phyloP scores from a whole-genome alignment of 2,113 vertebrate genomes.

The Oreotrochilus melanogaster region DNA sequence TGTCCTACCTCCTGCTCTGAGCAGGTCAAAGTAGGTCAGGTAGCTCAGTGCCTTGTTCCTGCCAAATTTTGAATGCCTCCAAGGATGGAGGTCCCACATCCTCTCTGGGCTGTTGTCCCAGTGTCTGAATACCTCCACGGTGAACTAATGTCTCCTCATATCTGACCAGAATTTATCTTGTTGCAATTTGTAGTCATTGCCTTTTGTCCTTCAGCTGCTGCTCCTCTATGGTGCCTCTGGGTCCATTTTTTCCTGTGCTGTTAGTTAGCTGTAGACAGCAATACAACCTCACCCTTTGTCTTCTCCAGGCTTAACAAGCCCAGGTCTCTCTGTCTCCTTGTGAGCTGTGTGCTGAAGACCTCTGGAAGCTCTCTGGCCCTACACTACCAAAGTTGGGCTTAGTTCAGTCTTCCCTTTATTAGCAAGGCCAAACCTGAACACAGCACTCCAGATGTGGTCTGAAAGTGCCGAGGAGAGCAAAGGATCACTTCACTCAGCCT shows the following conservation, averaged over 20 bases:
- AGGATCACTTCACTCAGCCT: background rate
- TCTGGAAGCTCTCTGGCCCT: background rate
- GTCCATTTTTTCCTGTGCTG: background rate
- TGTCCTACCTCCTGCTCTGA: background rate
- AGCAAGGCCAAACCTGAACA: background rate
- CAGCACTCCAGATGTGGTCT: background rate
- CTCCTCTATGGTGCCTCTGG: background rate
- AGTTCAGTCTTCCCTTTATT: background rate
- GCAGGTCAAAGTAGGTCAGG: background rate
- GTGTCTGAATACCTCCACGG: background rate
- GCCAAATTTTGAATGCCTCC: background rate
- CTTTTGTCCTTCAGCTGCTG: background rate
- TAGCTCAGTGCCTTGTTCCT: background rate
- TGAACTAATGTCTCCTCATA: background rate
- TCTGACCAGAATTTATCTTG: background rate
- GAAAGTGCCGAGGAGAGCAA: background rate
- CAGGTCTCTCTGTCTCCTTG: background rate
- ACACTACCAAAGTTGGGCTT: background rate
- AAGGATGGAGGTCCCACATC: background rate
- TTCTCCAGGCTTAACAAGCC: background rate
- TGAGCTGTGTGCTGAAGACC: rapidly evolving
- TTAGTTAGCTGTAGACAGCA: background rate
- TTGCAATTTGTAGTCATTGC: background rate
- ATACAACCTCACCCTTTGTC: background rate
- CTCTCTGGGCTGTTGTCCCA: background rate